phyloP scores from a whole-genome alignment of 2,888 invertebrate genomes.

The Drosophila helvetica region DNA sequence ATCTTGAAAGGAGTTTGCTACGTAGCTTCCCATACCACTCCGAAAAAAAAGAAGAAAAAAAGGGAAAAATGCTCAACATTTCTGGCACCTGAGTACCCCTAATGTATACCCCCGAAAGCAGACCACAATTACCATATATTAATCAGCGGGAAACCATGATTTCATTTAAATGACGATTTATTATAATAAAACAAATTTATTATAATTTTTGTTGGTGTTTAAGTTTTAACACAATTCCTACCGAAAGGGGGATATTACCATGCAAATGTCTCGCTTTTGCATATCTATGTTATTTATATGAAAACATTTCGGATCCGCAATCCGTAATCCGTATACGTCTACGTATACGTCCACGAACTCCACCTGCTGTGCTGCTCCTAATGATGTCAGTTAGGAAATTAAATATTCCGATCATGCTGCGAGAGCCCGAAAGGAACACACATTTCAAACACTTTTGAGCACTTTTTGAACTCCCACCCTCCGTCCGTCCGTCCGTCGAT shows the following conservation, averaged over 20 bases:
- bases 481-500: not conserved
- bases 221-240: conserved; percentile 59
- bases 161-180: conserved; percentile 65
- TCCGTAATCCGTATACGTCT: conserved; percentile 41
- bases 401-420: conserved; percentile 69
- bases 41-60: no score
- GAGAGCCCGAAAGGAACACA: conserved; percentile 45
- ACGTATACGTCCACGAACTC: conserved; percentile 50
- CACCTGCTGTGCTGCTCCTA: conserved; percentile 73
- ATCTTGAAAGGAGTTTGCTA: no score
- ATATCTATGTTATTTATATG: conserved; percentile 60
- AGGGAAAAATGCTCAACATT: not conserved
- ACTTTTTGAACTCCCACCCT: conserved; percentile 22
- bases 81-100: conserved; percentile 17
- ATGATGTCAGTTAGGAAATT: conserved; percentile 67
- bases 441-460: conserved; percentile 36
- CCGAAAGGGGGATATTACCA: conserved; percentile 37
- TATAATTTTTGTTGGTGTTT: conserved; percentile 50
- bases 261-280: conserved; percentile 63
- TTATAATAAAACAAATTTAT: conserved; percentile 65
- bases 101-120: not conserved
- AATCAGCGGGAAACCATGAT: conserved; percentile 45
- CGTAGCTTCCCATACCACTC: not conserved
- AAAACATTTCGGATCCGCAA: conserved; percentile 49
- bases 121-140: conserved; percentile 59